Evolutionary conservation across 2,797 vertebrate species (phyloP), one percentile per base, ranked within the genome.

Genomic region (Melanotaenia pygmaea): DNA sequence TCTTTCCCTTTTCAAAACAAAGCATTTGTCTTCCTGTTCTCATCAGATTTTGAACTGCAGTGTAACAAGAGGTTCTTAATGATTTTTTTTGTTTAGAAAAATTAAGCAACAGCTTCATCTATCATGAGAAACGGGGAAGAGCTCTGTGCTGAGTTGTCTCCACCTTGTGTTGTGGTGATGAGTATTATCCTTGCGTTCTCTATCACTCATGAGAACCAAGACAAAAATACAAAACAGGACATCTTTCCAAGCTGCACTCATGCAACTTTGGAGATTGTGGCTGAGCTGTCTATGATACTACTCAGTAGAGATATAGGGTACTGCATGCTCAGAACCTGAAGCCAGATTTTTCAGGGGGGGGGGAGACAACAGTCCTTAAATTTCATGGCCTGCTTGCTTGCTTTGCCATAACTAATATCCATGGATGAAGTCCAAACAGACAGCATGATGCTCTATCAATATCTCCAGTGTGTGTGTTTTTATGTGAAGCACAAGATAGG

Each of bases 381-480:
- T 50, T 50, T 50, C 40, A 43, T 43, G 40, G 40, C 40, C n/a
- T 34, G 50, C 37, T 22, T 30, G 24, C 28, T 24, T 53, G 16
- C 24, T 53, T 53, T 53, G 9, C 51, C 22, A 24, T 53, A 53
- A 26, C 12, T 59, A 20, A n/a, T 71, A 65, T 69, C 18, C 16
- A 47, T 24, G 54, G 53, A 63, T 66, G 66, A 81, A 28, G 12
- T 43, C 14, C 43, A 32, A 54, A 60, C 32, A 26, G 53, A 67
- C 64, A 28, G 3, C 22, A 32, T 12, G 26, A 64, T 72, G 0
- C 71, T 66, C 5, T 13, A 40, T 72, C 72, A 0, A 20, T 70
- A 59, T 66, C 70, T 77, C 20, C 70, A 64, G 76, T n/a, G 32
- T n/a, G 9, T 40, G 2, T 43, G 28, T 40, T 16, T 47, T 54